Evolutionary conservation across 2,113 vertebrate genomes (phyloP).

Genomic region (Sorex araneus): DNA sequence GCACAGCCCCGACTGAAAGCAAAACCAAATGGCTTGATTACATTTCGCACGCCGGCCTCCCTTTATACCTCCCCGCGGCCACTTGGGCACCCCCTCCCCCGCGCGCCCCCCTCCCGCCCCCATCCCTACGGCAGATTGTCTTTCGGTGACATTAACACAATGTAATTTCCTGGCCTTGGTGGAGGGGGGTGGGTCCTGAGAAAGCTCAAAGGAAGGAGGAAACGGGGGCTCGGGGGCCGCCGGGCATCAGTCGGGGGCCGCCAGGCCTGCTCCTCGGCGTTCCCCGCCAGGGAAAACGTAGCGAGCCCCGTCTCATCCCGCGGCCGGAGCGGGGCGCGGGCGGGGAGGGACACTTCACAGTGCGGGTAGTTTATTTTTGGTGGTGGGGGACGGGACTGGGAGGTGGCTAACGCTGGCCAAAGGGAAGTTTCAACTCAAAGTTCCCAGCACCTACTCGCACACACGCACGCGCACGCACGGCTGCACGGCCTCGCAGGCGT

Average conservation of each 20-base stretch:
- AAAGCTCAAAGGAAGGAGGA: slow-evolving; percentile 75
- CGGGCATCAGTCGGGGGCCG: slow-evolving; percentile 63
- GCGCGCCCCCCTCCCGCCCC: neutral
- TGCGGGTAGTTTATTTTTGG: neutral
- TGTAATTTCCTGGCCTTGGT: slow-evolving; percentile 78
- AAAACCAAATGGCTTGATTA: slow-evolving; percentile 83
- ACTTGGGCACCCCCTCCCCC: neutral
- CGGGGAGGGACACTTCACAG: neutral
- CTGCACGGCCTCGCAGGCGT: too few species aligned
- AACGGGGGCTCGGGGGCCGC: slow-evolving; percentile 63
- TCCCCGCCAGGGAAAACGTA: neutral
- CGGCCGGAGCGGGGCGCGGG: neutral
- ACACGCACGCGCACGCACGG: neutral
- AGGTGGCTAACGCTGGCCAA: neutral
- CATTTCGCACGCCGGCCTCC: neutral
- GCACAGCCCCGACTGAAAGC: slow-evolving; percentile 88
- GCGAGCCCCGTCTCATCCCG: neutral
- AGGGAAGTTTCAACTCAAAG: slow-evolving; percentile 40
- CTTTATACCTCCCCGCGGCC: too few species aligned
- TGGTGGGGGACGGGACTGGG: neutral
- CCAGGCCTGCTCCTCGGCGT: neutral
- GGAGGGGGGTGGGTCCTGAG: slow-evolving; percentile 64
- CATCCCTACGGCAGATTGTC: slow-evolving; percentile 50
- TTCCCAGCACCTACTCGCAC: slow-evolving; percentile 2
- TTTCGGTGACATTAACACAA: slow-evolving; percentile 77